Percentiles rank a stretch among this genome's conserved stretches.
These are phyloP conservation scores for Drosophila equinoxialis DNA, from an alignment of 1,140 invertebrate species.

Conservation along the genomic window DNA sequence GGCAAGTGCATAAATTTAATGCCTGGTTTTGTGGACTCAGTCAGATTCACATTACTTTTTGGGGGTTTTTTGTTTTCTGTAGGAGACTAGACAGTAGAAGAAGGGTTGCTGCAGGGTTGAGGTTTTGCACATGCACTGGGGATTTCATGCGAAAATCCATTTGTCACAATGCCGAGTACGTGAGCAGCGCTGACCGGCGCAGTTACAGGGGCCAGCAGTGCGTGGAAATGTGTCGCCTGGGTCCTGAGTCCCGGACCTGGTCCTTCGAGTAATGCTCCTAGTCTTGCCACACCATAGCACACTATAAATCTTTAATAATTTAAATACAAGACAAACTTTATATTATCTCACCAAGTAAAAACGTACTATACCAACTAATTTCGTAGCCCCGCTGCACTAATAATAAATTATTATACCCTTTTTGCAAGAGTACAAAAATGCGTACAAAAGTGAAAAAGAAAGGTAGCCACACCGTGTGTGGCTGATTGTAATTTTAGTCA, in stretches of 20 bases:
- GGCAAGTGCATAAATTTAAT: conserved; percentile 68
- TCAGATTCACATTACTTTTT: conserved; percentile 9
- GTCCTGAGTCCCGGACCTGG: conserved; percentile 45
- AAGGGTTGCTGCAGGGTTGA: neutral
- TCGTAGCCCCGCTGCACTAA: too few species aligned
- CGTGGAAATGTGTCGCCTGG: conserved; percentile 73
- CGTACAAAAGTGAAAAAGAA: too few species aligned
- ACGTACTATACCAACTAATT: too few species aligned
- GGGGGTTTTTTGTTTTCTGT: neutral
- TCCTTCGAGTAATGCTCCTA: conserved; percentile 17
- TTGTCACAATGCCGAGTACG: conserved; percentile 79
- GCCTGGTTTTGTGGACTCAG: conserved; percentile 37
- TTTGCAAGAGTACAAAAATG: too few species aligned
- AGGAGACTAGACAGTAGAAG: neutral
- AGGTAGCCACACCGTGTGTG: too few species aligned
- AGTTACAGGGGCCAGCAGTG: conserved; percentile 57
- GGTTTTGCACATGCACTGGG: conserved; percentile 39
- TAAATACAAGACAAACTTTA: too few species aligned
- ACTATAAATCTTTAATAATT: too few species aligned
- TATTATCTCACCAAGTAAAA: too few species aligned
- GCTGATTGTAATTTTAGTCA: too few species aligned
- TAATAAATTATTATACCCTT: too few species aligned
- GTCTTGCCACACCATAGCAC: conserved; percentile 27
- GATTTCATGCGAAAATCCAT: conserved; percentile 79
- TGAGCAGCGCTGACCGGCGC: conserved; percentile 57